Conservation (phyloP, 2,113 vertebrate genomes). For the Misgurnus anguillicaudatus region DNA sequence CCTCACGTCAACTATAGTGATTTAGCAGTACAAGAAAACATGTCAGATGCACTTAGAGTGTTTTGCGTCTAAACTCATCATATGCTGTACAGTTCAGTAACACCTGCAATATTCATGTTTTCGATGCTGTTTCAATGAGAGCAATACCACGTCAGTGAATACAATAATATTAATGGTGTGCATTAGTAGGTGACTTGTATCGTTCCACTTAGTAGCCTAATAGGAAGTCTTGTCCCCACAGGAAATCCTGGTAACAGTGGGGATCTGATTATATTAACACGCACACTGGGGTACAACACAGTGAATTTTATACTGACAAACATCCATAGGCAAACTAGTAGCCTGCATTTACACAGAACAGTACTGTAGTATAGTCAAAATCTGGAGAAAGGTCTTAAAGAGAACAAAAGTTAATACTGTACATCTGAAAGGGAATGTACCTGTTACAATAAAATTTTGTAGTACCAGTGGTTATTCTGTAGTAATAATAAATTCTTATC, state of each 20-base stretch:
- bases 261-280: constrained; percentile 16
- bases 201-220: not conserved
- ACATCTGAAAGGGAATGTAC: not conserved
- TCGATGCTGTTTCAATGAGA: not conserved
- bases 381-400: not conserved
- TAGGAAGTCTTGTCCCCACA: constrained; percentile 21
- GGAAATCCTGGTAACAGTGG: constrained; percentile 10
- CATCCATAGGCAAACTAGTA: not conserved
- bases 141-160: not conserved
- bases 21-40: not conserved
- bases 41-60: too few species aligned
- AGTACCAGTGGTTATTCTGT: too few species aligned
- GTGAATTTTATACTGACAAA: not conserved
- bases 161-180: not conserved
- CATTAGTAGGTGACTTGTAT: constrained; percentile 7
- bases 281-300: not conserved
- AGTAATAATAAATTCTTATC: too few species aligned
- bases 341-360: not conserved
- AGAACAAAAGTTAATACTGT: too few species aligned
- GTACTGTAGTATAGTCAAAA: not conserved
- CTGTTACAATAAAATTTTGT: too few species aligned
- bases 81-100: too few species aligned
- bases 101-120: too few species aligned
- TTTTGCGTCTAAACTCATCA: too few species aligned
- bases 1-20: constrained; percentile 7